These are phyloP conservation scores for Drosophila melanica DNA, from an alignment of 1,140 invertebrate genomes.

Conservation along the genomic window DNA sequence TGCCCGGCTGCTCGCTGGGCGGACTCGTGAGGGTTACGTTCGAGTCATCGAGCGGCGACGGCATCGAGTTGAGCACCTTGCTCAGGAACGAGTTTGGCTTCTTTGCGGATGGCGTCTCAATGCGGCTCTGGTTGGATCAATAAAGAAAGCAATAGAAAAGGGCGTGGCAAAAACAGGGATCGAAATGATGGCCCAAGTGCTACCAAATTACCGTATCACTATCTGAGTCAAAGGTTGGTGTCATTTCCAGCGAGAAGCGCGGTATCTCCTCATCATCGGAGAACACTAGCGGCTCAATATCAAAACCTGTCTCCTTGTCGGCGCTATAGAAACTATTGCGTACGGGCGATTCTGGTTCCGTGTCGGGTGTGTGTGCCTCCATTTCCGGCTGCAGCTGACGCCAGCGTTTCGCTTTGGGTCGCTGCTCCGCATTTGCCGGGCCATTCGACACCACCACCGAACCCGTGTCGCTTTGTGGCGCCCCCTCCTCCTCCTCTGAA, in stretches of 20 bases:
- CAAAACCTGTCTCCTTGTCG: conserved; percentile 86
- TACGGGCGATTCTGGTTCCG: conserved; percentile 68
- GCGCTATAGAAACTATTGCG: conserved; percentile 87
- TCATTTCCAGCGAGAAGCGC: conserved; percentile 85
- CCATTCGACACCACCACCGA: neutral
- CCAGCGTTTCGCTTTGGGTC: conserved; percentile 46
- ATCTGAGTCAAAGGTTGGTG: conserved; percentile 82
- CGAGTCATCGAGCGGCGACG: conserved; percentile 68
- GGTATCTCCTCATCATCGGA: conserved; percentile 87
- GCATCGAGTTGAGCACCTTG: conserved; percentile 68
- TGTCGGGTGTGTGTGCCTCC: conserved; percentile 39
- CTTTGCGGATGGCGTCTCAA: conserved; percentile 75
- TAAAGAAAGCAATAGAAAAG: neutral
- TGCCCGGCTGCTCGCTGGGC: conserved; percentile 35
- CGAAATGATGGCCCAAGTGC: conserved; percentile 11
- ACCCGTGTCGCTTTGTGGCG: neutral
- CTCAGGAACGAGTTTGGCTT: conserved; percentile 72
- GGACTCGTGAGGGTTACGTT: conserved; percentile 75
- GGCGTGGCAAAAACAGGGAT: conserved; percentile 3
- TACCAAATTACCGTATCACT: conserved; percentile 83
- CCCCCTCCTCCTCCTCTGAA: conserved; percentile 78
- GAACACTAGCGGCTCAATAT: conserved; percentile 88
- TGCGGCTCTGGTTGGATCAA: conserved; percentile 69
- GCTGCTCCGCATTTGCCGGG: neutral
- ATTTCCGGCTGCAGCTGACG: conserved; percentile 67